Evolutionary conservation across 2,113 vertebrate species (phyloP).

Genomic region (Sylvia atricapilla): DNA sequence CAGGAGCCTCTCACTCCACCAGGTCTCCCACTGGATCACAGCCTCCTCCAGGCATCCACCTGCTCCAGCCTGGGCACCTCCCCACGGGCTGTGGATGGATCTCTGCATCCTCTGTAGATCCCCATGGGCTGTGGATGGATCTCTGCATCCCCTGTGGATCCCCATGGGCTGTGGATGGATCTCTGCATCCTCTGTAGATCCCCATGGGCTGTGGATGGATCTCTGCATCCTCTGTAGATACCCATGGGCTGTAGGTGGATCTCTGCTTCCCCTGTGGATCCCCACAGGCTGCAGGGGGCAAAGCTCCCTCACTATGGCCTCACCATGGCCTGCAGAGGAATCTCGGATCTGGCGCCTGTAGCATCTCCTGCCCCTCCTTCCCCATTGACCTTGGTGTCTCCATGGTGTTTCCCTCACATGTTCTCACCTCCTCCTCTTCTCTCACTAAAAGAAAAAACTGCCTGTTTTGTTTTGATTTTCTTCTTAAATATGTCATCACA

Average conservation of each 20-base stretch:
- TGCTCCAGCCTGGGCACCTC: neutral
- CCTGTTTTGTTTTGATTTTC: neutral
- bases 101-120: too few relatives aligned
- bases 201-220: neutral
- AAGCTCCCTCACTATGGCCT: neutral
- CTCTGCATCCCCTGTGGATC: too few relatives aligned
- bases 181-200: neutral
- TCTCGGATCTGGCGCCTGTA: rapidly evolving
- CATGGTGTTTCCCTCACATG: neutral
- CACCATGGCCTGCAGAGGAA: rapidly evolving
- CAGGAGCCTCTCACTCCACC: neutral
- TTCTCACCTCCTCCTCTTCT: neutral
- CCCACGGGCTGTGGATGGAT: too few relatives aligned
- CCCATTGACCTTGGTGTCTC: neutral
- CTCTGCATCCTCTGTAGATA: neutral
- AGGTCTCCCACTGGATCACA: neutral
- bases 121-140: too few relatives aligned
- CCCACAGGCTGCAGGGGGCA: neutral
- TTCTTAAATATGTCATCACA: neutral
- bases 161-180: neutral
- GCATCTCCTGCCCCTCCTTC: neutral
- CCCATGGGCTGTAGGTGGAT: neutral
- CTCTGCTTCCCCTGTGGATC: neutral
- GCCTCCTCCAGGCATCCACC: neutral
- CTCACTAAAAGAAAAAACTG: neutral